phyloP scores from a whole-genome alignment of 2,888 invertebrate genomes.

The Ectemnius continuus region DNA sequence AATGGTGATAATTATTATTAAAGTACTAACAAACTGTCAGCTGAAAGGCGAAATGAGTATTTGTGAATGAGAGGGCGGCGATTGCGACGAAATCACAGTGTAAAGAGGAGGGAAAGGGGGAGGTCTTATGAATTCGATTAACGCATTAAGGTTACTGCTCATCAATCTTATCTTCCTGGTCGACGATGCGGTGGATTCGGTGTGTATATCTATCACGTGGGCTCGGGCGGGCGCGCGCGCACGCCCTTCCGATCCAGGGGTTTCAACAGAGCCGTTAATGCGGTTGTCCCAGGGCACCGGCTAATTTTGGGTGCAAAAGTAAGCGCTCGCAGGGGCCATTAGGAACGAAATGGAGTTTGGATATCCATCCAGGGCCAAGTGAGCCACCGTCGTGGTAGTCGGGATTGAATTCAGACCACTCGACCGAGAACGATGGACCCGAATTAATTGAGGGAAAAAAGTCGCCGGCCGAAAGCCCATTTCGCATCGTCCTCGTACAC shows the following conservation, averaged over 20 bases:
- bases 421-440: slow-evolving; percentile 47
- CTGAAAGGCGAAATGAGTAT: no score
- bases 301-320: slow-evolving; percentile 52
- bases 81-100: no score
- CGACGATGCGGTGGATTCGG: background rate
- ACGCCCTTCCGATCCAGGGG: slow-evolving; percentile 13
- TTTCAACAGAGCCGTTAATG: slow-evolving; percentile 28
- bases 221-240: no score
- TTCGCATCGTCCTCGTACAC: slow-evolving; percentile 35
- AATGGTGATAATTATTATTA: no score
- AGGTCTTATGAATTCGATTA: slow-evolving; percentile 50
- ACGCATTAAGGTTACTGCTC: slow-evolving; percentile 43
- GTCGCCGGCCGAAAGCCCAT: slow-evolving; percentile 25
- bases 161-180: slow-evolving; percentile 48
- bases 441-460: slow-evolving; percentile 50
- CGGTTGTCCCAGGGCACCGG: slow-evolving; percentile 29
- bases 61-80: no score
- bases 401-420: slow-evolving; percentile 56
- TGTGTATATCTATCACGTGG: slow-evolving; percentile 28
- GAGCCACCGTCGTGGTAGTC: slow-evolving; percentile 52
- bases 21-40: no score
- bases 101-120: no score
- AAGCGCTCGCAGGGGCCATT: slow-evolving; percentile 48
- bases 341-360: slow-evolving; percentile 49
- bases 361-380: slow-evolving; percentile 24